A percentile compares a stretch with the other conserved stretches of the same genome.
Evolutionary conservation across 2,113 vertebrate species (phyloP).

Genomic region (Xenus cinereus): DNA sequence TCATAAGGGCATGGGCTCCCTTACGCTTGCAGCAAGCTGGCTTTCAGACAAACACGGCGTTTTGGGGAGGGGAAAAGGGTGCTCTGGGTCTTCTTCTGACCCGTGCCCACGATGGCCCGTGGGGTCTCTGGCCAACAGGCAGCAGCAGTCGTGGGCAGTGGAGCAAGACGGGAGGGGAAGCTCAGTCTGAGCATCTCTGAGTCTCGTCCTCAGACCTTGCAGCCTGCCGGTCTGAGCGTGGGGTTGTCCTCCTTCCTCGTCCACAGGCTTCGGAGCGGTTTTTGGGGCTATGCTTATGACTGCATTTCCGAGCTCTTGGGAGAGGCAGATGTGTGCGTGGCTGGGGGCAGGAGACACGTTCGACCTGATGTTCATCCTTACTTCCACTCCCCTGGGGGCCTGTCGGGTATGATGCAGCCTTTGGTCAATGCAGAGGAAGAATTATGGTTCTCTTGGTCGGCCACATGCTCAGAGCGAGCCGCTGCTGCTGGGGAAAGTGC

Average conservation of each 20-base stretch:
- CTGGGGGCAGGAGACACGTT: not conserved
- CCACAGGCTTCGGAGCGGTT: not conserved
- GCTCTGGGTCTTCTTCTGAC: not conserved
- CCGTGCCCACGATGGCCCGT: rapidly evolving
- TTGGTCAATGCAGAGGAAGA: not conserved
- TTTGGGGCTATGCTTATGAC: not conserved
- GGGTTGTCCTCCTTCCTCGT: not conserved
- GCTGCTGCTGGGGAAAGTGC: rapidly evolving
- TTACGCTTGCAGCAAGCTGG: not conserved
- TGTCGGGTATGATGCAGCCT: not conserved
- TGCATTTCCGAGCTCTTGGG: not conserved
- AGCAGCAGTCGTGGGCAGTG: not conserved
- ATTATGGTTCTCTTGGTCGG: not conserved
- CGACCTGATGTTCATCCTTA: not conserved
- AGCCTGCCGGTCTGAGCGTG: rapidly evolving
- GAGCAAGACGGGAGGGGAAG: not conserved
- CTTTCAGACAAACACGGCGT: not conserved
- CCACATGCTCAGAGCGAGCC: rapidly evolving
- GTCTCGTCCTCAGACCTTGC: not conserved
- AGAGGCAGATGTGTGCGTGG: not conserved
- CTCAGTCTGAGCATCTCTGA: not conserved
- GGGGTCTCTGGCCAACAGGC: not conserved
- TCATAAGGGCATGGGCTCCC: not conserved
- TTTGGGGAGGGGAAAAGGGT: not conserved
- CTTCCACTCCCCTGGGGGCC: not conserved